A percentile compares a stretch with the other conserved stretches of the same genome.
Conservation (phyloP, 2,797 vertebrate species). For the Halcyon leucocephala region DNA sequence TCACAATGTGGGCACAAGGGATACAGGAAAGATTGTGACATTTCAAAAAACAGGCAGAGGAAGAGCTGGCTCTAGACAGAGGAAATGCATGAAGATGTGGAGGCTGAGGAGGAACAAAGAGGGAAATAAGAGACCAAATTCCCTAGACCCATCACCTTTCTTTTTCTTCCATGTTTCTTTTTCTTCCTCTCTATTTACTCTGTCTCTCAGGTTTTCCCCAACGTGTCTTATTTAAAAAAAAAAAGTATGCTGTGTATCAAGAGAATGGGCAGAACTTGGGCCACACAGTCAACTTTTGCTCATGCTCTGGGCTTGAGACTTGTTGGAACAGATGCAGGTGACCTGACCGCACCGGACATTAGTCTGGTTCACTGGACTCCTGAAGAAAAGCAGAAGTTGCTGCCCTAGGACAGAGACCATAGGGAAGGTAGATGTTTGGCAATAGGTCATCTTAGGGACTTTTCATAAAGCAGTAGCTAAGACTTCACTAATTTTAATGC, state of each 20-base stretch:
- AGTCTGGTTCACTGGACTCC: neutral
- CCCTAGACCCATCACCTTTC: neutral
- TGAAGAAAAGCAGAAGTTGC: neutral
- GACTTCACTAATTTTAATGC: neutral
- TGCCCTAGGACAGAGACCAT: neutral
- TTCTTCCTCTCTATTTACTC: neutral
- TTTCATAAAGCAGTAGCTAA: neutral
- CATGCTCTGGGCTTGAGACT: rapidly evolving
- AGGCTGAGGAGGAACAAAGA: neutral
- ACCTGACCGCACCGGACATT: rapidly evolving
- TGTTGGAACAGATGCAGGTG: rapidly evolving
- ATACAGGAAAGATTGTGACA: neutral
- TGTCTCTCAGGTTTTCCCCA: neutral
- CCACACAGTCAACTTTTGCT: neutral
- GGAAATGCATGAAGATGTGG: neutral
- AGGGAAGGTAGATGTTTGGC: neutral
- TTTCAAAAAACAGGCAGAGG: neutral
- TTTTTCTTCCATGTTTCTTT: neutral
- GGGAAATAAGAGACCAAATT: neutral
- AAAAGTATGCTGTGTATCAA: neutral
- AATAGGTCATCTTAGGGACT: neutral
- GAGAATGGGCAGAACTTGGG: neutral
- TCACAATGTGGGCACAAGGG: neutral
- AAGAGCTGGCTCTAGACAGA: neutral
- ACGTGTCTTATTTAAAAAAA: neutral